Conservation (phyloP, 1,140 invertebrate genomes). For the Panagrolaimus sp. region DNA sequence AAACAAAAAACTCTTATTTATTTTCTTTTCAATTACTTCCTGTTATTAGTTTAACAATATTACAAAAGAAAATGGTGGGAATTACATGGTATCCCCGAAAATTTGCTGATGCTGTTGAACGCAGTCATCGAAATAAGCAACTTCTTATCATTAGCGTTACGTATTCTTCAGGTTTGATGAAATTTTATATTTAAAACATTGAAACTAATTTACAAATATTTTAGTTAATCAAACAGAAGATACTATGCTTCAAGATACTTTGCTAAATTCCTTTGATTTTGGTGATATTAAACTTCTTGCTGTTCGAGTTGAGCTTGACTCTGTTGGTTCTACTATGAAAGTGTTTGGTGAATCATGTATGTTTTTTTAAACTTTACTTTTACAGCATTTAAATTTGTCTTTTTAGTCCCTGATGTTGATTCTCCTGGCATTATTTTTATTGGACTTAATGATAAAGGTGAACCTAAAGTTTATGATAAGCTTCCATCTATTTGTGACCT, state of each 20-base stretch:
- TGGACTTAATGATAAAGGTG: neutral
- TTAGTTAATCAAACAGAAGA: conserved; percentile 2
- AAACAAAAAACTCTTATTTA: neutral
- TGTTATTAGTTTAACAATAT: neutral
- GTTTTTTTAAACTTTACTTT: neutral
- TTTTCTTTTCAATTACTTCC: neutral
- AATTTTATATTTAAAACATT: neutral
- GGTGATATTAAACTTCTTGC: neutral
- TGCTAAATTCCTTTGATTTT: neutral
- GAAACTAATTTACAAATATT: neutral
- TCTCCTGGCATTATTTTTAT: neutral
- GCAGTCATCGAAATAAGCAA: neutral
- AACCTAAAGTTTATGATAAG: neutral
- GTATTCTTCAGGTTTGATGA: neutral
- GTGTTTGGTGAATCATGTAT: neutral
- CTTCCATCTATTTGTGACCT: neutral
- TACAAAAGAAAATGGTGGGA: neutral
- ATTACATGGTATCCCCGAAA: neutral
- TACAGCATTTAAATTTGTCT: neutral
- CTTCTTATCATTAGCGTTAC: conserved; percentile 7
- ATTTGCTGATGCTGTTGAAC: neutral
- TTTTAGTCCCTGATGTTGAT: neutral
- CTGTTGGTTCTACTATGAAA: neutral
- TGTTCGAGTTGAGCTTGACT: neutral
- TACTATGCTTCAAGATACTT: conserved; percentile 5